Conservation (phyloP, 2,888 invertebrate species). For the Dorcus parallelipipedus region DNA sequence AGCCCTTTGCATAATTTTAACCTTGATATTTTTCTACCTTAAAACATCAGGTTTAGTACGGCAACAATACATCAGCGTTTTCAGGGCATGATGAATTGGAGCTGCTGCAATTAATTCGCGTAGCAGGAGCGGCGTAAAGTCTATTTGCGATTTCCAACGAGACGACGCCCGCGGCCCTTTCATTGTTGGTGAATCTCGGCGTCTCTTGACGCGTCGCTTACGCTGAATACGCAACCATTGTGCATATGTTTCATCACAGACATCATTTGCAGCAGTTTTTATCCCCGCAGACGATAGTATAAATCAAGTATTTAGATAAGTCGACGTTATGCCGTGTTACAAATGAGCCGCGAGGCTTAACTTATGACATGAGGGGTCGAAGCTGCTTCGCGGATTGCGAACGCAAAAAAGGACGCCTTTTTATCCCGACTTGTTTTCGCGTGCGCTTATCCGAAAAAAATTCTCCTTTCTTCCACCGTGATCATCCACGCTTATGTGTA, state of each 20-base stretch:
- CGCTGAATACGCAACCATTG: constrained; percentile 16
- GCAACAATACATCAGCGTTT: constrained; percentile 1
- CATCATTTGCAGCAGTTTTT: constrained; percentile 57
- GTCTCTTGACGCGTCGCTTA: constrained; percentile 16
- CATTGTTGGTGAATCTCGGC: constrained; percentile 25
- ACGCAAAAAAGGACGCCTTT: not conserved
- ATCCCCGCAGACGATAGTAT: constrained; percentile 49
- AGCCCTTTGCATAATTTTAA: not conserved
- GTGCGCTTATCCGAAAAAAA: too few species aligned
- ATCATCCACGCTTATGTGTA: not conserved
- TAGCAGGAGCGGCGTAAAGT: constrained; percentile 17
- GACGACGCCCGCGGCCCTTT: constrained; percentile 19
- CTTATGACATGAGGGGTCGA: constrained; percentile 1
- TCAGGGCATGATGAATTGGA: constrained; percentile 22
- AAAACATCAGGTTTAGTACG: not conserved
- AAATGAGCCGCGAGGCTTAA: constrained; percentile 4
- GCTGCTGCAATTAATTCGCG: constrained; percentile 26
- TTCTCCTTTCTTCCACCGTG: not conserved
- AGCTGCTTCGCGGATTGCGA: not conserved
- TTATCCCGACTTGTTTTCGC: not conserved
- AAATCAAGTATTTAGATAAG: constrained; percentile 11
- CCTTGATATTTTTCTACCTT: not conserved
- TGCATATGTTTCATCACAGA: not conserved
- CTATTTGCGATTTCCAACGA: constrained; percentile 19
- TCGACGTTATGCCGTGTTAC: constrained; percentile 7